Evolutionary conservation across 2,113 vertebrate species (phyloP), one percentile per base, ranked within the genome.

Genomic region (Phylloscopus trochiloides): DNA sequence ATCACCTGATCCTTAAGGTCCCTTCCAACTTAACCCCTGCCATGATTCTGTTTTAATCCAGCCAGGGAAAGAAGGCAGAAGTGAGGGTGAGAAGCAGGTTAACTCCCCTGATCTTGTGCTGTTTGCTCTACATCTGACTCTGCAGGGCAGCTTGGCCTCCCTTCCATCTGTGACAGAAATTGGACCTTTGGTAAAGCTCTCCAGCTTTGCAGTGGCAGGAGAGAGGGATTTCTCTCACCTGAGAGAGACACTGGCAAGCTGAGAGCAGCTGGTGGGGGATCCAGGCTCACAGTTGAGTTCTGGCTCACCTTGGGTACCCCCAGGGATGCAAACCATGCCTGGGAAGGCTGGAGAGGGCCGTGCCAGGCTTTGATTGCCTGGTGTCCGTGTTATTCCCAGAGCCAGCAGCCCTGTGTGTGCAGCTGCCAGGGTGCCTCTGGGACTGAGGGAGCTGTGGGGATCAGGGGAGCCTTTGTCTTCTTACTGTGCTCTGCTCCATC

Each of bases 381-480:
- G 32, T 18, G 34, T 42, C 45, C 6, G 6, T 58, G 54, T 74
- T 68, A 14, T 6, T 63, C 38, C 12, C 40, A 48, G 59, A 62
- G 40, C 70, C 51, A 47, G 54, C 25, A 77, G 12, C 21, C 57
- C 43, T 77, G 52, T 17, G 26, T 17, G 5, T 40, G 34, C 59
- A 90, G 63, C 86, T 96, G 36, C 62, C 57, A n/a, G 51, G 51
- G 40, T 57, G 50, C 40, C 58, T 58, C 72, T 4, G 7, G 59
- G 59, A 43, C 38, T 0, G 0, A 48, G 29, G 22, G 82, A 36
- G 6, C 2, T 24, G 40, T 8, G 18, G 32, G 18, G 32, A 63
- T 73, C 31, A 70, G 86, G 42, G 58, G 26, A 74, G 58, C 38
- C 38, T 77, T 87, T 93, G 72, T 50, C 32, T 58, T 63, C 63